Conservation (phyloP, 2,113 vertebrate genomes). For the Cacatua alba region DNA sequence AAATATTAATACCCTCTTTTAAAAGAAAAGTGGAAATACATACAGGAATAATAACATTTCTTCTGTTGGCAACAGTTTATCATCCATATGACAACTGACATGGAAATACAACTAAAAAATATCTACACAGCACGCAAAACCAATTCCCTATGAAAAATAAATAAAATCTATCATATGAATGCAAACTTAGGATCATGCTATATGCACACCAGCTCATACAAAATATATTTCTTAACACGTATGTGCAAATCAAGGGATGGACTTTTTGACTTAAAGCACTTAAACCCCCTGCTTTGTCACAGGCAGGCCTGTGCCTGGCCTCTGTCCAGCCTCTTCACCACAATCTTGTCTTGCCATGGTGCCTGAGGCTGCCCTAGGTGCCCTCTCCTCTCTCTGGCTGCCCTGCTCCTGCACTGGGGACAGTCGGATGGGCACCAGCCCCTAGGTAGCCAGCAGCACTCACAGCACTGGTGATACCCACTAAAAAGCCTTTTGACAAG, state of each 20-base stretch:
- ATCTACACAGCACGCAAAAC: background rate
- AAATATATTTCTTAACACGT: background rate
- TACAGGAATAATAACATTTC: background rate
- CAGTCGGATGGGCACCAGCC: background rate
- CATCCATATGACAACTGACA: background rate
- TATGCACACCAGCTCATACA: background rate
- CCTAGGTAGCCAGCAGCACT: background rate
- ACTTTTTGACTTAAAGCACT: background rate
- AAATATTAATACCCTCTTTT: background rate
- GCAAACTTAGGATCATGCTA: background rate
- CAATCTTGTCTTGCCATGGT: accelerated
- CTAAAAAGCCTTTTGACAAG: background rate
- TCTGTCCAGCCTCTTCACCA: background rate
- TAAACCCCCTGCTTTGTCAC: background rate
- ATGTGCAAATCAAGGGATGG: background rate
- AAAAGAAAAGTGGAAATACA: background rate
- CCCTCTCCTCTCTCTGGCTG: background rate
- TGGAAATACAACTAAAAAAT: background rate
- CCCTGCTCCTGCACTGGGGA: background rate
- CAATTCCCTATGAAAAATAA: background rate
- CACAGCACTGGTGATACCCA: background rate
- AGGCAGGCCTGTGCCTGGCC: background rate
- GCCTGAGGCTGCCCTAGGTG: background rate
- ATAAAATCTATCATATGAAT: background rate
- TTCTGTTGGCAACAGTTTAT: background rate